A percentile compares a stretch with the other conserved stretches of the same genome.
Evolutionary conservation across 2,113 vertebrate genomes (phyloP).

Genomic region (Typhlomys cinereus): DNA sequence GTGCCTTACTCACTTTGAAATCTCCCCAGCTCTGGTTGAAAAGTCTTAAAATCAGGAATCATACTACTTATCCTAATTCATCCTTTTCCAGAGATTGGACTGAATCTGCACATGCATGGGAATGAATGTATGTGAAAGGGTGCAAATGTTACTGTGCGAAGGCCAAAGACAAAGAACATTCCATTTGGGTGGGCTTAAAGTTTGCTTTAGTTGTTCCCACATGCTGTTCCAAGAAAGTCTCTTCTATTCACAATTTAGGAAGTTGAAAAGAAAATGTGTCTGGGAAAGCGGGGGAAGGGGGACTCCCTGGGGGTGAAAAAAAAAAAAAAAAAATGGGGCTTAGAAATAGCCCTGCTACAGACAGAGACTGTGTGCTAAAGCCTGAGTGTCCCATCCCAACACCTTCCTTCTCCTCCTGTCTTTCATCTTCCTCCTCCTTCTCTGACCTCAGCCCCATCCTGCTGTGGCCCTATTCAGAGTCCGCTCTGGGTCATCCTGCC

Average conservation of each 20-base stretch:
- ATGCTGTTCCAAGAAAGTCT: slow-evolving; percentile 54
- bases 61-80: background rate
- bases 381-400: background rate
- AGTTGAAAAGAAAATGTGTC: slow-evolving; percentile 19
- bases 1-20: no score
- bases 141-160: background rate
- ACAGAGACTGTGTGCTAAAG: background rate
- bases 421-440: background rate
- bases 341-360: background rate
- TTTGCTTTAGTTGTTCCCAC: slow-evolving; percentile 56
- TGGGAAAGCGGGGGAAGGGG: background rate
- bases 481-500: background rate
- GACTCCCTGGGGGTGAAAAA: background rate
- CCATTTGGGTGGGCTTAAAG: slow-evolving; percentile 38
- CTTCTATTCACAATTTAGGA: slow-evolving; percentile 28
- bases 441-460: background rate
- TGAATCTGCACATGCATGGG: background rate
- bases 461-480: no score
- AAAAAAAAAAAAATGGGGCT: background rate
- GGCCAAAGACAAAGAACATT: background rate
- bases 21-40: background rate
- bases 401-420: background rate
- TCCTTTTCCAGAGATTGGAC: background rate
- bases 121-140: slow-evolving; percentile 26
- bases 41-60: background rate